Base-by-base conservation (phyloP, 1,140 invertebrate genomes). In the Hypsibius dujardini region DNA sequence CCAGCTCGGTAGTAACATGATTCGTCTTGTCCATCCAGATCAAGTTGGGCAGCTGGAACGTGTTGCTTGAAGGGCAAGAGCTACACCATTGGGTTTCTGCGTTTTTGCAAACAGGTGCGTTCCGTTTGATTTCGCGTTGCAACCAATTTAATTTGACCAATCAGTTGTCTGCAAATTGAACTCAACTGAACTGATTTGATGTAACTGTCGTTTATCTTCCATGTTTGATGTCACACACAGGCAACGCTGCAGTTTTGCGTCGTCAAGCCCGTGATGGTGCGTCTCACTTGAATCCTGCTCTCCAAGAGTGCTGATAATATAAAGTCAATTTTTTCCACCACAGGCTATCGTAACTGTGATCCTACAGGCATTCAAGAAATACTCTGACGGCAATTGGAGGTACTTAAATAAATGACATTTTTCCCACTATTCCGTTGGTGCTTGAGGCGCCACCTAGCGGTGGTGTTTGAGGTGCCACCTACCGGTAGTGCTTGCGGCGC, bases 91-190 rank as follows among this genome's bases (percentile, higher is more conserved):
- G 94, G 94, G 50, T 98, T 98, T 80, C 82, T 99, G 72, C 84
- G 96, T 72, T 99, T 99, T 83, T 99, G 95, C 83, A 99, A 99
- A 79, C 95, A 98, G 82, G 80, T n/a, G n/a, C n/a, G n/a, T n/a
- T n/a, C n/a, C n/a, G n/a, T n/a, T n/a, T n/a, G n/a, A n/a, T n/a
- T n/a, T n/a, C n/a, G n/a, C n/a, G n/a, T n/a, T n/a, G n/a, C n/a
- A n/a, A n/a, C n/a, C n/a, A n/a, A n/a, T n/a, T n/a, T n/a, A n/a
- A n/a, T n/a, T n/a, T n/a, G n/a, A n/a, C n/a, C n/a, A n/a, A n/a
- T n/a, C n/a, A n/a, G n/a, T n/a, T n/a, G n/a, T n/a, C n/a, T n/a
- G n/a, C n/a, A n/a, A n/a, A n/a, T n/a, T n/a, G n/a, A 46, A n/a
- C n/a, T 47, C 12, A 14, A 46, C 40, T 73, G 42, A 40, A 70